These are phyloP conservation scores for Polyergus mexicanus DNA, from an alignment of 1,140 invertebrate genomes.

Conservation along the genomic window DNA sequence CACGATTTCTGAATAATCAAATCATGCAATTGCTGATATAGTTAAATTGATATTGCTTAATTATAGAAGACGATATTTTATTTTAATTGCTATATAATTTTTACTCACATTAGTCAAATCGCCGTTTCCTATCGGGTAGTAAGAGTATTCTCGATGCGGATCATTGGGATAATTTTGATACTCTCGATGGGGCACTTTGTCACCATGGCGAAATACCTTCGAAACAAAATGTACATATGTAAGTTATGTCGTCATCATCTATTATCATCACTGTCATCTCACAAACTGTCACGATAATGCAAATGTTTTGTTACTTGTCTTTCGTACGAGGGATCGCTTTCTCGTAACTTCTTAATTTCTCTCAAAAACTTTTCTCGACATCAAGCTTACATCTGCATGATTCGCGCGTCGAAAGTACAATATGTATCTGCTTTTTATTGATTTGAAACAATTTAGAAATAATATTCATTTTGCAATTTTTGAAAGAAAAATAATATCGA, in stretches of 20 bases:
- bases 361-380: conserved; percentile 8
- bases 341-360: conserved; percentile 49
- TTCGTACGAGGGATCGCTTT: conserved; percentile 10
- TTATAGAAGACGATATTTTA: neutral
- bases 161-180: conserved; percentile 85
- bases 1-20: neutral
- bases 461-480: neutral
- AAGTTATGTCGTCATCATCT: conserved; percentile 17
- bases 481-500: neutral
- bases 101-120: conserved; percentile 85
- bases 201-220: conserved; percentile 85
- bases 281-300: conserved; percentile 32
- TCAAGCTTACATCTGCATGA: conserved; percentile 4
- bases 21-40: neutral
- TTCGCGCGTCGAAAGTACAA: too few relatives aligned
- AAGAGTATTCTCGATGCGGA: conserved; percentile 82
- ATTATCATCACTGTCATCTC: conserved; percentile 44
- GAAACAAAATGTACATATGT: conserved; percentile 51
- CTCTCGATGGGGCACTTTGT: conserved; percentile 84
- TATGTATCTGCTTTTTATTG: neutral
- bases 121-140: conserved; percentile 83
- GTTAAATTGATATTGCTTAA: neutral
- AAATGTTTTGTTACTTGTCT: conserved; percentile 38
- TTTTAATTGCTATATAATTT: conserved; percentile 22
- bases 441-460: neutral